A percentile compares a stretch with the other conserved stretches of the same genome.
phyloP scores from a whole-genome alignment of 1,140 invertebrate genomes.

The Polypedilum pembai region DNA sequence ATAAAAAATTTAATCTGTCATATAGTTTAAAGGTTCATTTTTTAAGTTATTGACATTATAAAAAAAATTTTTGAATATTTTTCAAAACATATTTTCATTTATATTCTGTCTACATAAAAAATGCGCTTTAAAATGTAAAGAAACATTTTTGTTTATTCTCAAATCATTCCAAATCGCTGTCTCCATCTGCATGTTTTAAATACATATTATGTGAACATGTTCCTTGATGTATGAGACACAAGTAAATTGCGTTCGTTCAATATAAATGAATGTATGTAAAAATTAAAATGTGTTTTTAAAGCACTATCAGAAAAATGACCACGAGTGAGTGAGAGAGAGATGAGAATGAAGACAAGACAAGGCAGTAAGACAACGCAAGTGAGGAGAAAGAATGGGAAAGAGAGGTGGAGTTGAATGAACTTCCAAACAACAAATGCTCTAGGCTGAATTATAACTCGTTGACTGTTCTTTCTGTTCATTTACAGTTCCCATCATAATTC shows the following conservation, averaged over 20 bases:
- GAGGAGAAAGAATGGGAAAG: not conserved
- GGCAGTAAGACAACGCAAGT: not conserved
- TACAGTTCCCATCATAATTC: not conserved
- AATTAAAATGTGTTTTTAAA: constrained; percentile 1
- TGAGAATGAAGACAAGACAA: not conserved
- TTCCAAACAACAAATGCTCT: not conserved
- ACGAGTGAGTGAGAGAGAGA: not conserved
- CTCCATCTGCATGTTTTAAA: not conserved
- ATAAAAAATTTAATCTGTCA: too few species aligned
- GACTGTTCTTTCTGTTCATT: constrained; percentile 8
- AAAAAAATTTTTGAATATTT: too few species aligned
- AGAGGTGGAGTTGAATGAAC: not conserved
- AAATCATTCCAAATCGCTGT: not conserved
- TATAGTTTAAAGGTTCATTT: too few species aligned
- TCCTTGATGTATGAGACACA: not conserved
- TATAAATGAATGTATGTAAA: not conserved
- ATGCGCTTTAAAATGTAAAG: too few species aligned
- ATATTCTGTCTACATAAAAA: too few species aligned
- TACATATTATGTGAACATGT: not conserved
- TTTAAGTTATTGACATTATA: too few species aligned
- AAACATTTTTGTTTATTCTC: too few species aligned
- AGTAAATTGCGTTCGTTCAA: not conserved
- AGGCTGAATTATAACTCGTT: not conserved
- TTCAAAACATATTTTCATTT: too few species aligned
- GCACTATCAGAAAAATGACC: not conserved